Evolutionary conservation across 2,888 invertebrate genomes (phyloP), one percentile per base, ranked within the genome.

Genomic region (Diploptera punctata): DNA sequence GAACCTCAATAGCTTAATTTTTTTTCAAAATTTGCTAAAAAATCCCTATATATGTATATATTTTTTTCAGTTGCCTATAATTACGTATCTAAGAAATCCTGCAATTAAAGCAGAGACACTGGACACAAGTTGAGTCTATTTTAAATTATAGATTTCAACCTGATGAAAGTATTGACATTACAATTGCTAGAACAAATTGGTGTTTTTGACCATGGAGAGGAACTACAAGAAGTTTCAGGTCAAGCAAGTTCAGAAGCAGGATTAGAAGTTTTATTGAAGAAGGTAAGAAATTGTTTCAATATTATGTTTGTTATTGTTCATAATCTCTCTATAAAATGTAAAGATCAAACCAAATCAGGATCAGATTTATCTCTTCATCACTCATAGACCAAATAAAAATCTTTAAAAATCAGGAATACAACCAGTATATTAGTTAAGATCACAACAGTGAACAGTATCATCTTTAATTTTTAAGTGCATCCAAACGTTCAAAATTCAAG

Each of bases 211-310:
- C 89, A 89, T 78, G 88, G 90, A 0, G 88, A 91, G 10, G 89
- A 91, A 74, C 82, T 97, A 18, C 91, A 93, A 88, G 94, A 96
- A 80, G 89, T 97, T 9, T 93, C 95, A 0, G 92, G 91, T 0
- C 93, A 94, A 80, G 97, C 97, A 0, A 94, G 93, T 77, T 94
- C 95, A 2, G 97, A 97, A 81, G 91, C 92, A 3, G 91, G 92
- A 5, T 86, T 97, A 13, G 96, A 97, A 82, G 83, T 84, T 7
- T 86, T 96, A 79, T 84, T 97, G 5, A 93, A 91, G 79, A 94
- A 91, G 86, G 91, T 90, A 77, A 21, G 52, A 3, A 29, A 4
- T 24, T 24, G n/a, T 29, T 54, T 54, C 10, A 24, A 21, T 1
- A 24, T 26, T 54, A 7, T 54, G 13, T 16, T 54, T 13, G 1